Evolutionary conservation across 2,888 invertebrate genomes (phyloP).

Genomic region (Synergus laeviventris): DNA sequence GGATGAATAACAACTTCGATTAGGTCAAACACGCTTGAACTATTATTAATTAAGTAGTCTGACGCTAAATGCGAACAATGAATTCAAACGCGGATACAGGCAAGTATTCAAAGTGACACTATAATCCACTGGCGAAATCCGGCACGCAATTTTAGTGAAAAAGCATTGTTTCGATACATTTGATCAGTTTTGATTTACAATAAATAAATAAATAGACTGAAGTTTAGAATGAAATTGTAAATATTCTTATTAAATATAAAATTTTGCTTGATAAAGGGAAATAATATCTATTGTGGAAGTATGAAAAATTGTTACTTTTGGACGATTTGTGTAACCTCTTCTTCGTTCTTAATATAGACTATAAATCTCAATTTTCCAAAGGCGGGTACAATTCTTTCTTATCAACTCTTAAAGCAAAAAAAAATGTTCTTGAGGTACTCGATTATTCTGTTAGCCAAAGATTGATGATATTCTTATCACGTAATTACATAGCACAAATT

Average conservation of each 20-base stretch:
- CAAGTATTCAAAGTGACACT: constrained; percentile 27
- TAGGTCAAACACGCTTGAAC: constrained; percentile 16
- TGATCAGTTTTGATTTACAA: too few species aligned
- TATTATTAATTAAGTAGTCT: constrained; percentile 30
- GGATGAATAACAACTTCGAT: background rate
- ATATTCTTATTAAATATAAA: background rate
- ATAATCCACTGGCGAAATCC: constrained; percentile 4
- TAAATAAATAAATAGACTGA: background rate
- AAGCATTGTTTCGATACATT: background rate
- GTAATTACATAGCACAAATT: background rate
- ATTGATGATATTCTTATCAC: constrained; percentile 9
- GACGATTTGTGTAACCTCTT: background rate
- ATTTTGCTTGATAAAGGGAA: background rate
- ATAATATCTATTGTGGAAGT: background rate
- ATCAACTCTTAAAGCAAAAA: background rate
- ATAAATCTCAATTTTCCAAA: constrained; percentile 1
- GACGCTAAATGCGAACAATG: constrained; percentile 24
- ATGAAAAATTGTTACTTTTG: background rate
- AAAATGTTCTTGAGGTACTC: background rate
- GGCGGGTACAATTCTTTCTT: background rate
- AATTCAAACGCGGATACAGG: constrained; percentile 21
- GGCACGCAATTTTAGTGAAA: background rate
- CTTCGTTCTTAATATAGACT: background rate
- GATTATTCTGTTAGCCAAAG: background rate
- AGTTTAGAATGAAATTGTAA: background rate